These are phyloP conservation scores for Coleophora deauratella DNA, from an alignment of 2,888 invertebrate genomes.

Conservation along the genomic window DNA sequence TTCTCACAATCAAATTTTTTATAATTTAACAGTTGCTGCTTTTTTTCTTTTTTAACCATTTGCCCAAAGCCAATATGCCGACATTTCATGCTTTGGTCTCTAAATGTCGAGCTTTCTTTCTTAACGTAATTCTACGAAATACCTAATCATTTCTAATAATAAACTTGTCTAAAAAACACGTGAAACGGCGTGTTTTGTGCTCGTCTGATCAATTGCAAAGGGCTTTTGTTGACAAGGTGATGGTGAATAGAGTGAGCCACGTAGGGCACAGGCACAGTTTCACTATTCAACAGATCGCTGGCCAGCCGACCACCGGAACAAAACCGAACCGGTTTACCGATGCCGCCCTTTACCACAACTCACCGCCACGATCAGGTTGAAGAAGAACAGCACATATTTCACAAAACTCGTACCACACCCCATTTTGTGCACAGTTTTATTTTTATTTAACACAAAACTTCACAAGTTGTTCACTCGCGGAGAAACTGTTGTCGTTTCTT, in stretches of 20 bases:
- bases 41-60: too few relatives aligned
- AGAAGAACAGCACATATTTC: conserved; percentile 87
- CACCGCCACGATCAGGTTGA: conserved; percentile 85
- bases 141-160: too few relatives aligned
- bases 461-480: conserved; percentile 56
- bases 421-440: conserved; percentile 63
- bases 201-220: too few relatives aligned
- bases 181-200: too few relatives aligned
- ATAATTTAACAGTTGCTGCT: too few relatives aligned
- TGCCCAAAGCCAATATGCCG: too few relatives aligned
- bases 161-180: too few relatives aligned
- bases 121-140: too few relatives aligned
- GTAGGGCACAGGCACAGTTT: conserved; percentile 21
- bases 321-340: conserved; percentile 52
- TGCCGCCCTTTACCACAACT: conserved; percentile 66
- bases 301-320: conserved; percentile 46
- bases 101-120: too few relatives aligned
- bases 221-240: neutral
- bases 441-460: conserved; percentile 47
- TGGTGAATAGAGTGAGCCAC: conserved; percentile 9
- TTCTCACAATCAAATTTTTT: too few relatives aligned
- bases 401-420: conserved; percentile 83
- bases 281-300: conserved; percentile 34
- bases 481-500: conserved; percentile 34
- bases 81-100: too few relatives aligned